Evolutionary conservation across 2,113 vertebrate genomes (phyloP).

Genomic region (Neolamprologus devosi): DNA sequence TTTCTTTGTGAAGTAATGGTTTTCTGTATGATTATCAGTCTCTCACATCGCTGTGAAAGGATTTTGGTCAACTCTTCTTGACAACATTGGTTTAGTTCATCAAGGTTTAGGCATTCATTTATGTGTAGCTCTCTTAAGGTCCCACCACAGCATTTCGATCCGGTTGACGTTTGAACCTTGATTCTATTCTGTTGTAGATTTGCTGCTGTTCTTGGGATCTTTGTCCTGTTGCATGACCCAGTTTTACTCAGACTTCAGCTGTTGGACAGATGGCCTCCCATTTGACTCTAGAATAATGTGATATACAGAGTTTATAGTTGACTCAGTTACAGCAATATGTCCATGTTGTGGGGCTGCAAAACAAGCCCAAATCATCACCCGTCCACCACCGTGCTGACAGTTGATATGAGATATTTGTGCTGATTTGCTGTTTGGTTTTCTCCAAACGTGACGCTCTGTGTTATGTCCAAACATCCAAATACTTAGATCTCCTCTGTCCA

Average conservation of each 20-base stretch:
- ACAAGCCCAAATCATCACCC: not conserved
- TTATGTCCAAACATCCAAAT: not conserved
- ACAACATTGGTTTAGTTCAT: not conserved
- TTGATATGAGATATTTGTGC: not conserved
- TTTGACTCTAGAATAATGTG: not conserved
- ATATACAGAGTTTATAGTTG: not conserved
- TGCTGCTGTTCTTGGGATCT: not conserved
- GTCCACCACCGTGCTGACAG: not conserved
- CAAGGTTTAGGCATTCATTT: not conserved
- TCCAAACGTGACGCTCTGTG: not conserved
- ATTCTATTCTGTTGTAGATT: not conserved
- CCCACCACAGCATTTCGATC: not conserved
- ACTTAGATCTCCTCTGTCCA: not conserved
- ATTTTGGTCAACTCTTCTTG: not conserved
- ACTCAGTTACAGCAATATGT: not conserved
- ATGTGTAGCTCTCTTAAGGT: not conserved
- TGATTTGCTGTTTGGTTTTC: not conserved
- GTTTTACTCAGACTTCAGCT: not conserved
- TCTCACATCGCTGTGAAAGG: not conserved
- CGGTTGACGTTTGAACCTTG: not conserved
- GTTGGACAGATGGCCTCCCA: not conserved
- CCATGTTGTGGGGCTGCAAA: not conserved
- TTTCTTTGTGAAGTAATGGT: not conserved
- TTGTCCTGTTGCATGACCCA: not conserved
- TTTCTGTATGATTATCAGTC: not conserved